Conservation (phyloP, 2,113 vertebrate genomes). For the Oophaga pumilio region DNA sequence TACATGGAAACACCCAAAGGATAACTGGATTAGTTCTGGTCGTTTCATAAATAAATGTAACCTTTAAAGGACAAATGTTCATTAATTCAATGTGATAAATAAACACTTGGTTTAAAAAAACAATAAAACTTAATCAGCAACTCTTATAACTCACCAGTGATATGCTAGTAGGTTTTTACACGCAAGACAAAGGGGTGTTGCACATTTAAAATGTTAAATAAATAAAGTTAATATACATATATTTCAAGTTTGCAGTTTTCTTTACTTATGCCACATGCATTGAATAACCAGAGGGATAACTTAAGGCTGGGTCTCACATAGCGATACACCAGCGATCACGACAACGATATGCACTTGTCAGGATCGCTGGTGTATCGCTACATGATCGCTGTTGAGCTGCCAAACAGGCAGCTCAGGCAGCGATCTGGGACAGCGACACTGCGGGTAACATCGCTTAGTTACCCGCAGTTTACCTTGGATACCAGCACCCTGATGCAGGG, state of each 20-base stretch:
- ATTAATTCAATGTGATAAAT: constrained; percentile 20
- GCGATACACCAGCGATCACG: too few species aligned
- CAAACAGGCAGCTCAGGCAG: too few species aligned
- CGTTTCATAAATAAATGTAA: constrained; percentile 43
- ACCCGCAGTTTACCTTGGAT: too few species aligned
- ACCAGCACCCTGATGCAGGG: too few species aligned
- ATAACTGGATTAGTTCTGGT: constrained; percentile 48
- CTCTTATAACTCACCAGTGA: background rate
- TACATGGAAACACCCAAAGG: constrained; percentile 28
- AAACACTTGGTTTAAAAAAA: background rate
- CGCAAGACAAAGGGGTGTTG: background rate
- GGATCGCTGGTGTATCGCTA: too few species aligned
- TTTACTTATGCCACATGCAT: background rate
- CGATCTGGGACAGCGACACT: too few species aligned
- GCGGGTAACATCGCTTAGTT: too few species aligned
- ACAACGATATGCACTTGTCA: too few species aligned
- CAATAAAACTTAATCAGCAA: background rate
- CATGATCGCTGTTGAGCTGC: too few species aligned
- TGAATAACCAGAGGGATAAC: background rate
- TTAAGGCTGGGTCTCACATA: too few species aligned
- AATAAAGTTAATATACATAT: background rate
- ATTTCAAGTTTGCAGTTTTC: background rate
- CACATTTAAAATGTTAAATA: background rate
- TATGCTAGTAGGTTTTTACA: background rate
- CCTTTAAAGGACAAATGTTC: constrained; percentile 30